Evolutionary conservation across 2,888 invertebrate genomes (phyloP), one percentile per base, ranked within the genome.

Genomic region (Ceraclea dissimilis): DNA sequence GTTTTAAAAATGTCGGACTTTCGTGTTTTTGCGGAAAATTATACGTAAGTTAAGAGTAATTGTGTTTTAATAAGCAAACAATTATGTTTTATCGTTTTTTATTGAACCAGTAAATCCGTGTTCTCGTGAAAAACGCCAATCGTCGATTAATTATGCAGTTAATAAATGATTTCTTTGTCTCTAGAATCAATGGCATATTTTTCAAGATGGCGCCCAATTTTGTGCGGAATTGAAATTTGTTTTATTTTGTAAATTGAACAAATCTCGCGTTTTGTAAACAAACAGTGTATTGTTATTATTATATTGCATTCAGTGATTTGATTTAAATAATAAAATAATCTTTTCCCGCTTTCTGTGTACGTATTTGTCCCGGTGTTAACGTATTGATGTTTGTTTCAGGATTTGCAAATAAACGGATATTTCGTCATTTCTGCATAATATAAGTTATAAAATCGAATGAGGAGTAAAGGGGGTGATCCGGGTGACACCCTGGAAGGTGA

Each of bases 401-500:
- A 26, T 6, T 10, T 26, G 10, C 26, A 26, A 26, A 26, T 26
- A 26, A 26, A 26, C 26, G 5, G 10, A 26, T 26, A 26, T 6
- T 10, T 26, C 26, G 26, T 4, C 10, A 26, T 26, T 26, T 6
- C 10, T 26, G 10, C 26, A 13, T 5, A 39, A 13, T 13, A 49
- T 55, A 26, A 2, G 21, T n/a, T 21, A 21, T 2, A 44, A 21
- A 10, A 19, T 19, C 33, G 20, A 49, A 60, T 60, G 60, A 52
- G 60, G 46, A 60, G 57, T 33, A 60, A 60, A 52, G 57, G 55
- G 21, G 55, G 57, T 19, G 57, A 60, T 21, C 54, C 57, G 18
- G 60, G 52, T 18, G 54, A 57, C 13, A 58, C 60, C 43, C 55
- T 60, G 17, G 60, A 60, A 55, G 57, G 60, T 51, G 2, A 21